Evolutionary conservation across 2,113 vertebrate genomes (phyloP).

Genomic region (Rattus norvegicus): GRCr8 NC_086024.1:50302001-50302500

Average conservation of each 20-base stretch:
- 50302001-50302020: background rate
- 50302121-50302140: background rate
- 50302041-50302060: background rate
- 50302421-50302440: background rate
- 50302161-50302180: rapidly evolving
- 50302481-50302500: background rate
- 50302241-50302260: background rate
- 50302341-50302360: background rate
- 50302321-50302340: rapidly evolving
- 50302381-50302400: background rate
- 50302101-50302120: rapidly evolving
- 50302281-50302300: background rate
- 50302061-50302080: background rate
- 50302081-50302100: rapidly evolving
- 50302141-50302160: background rate
- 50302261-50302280: background rate
- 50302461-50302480: background rate
- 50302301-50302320: rapidly evolving
- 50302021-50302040: background rate
- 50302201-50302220: background rate
- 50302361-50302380: rapidly evolving
- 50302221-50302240: background rate
- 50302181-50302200: background rate
- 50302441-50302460: background rate
- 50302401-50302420: rapidly evolving